Evolutionary conservation across 2,797 vertebrate species (phyloP).

Genomic region (Coranthus polyacanthus): DNA sequence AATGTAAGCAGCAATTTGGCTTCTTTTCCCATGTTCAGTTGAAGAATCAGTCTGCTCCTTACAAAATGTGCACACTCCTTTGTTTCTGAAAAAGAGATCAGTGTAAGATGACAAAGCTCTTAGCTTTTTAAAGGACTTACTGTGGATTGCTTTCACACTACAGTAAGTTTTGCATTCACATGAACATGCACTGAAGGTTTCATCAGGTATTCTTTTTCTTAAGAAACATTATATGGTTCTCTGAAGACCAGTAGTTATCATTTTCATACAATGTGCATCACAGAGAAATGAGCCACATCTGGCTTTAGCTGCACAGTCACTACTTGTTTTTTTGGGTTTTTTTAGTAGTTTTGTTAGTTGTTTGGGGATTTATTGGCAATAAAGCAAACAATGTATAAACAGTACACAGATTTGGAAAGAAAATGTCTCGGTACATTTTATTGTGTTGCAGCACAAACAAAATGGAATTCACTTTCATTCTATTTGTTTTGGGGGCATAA

Average conservation of each 20-base stretch:
- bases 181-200: neutral
- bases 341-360: too few species aligned
- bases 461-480: too few species aligned
- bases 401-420: too few species aligned
- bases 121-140: neutral
- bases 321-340: too few species aligned
- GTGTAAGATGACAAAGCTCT: neutral
- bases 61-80: neutral
- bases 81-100: neutral
- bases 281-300: too few species aligned
- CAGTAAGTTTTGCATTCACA: neutral
- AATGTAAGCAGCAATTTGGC: neutral
- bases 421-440: too few species aligned
- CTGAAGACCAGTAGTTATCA: neutral
- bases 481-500: too few species aligned
- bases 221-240: neutral
- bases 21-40: neutral
- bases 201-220: neutral
- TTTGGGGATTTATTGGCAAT: too few species aligned
- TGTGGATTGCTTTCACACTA: neutral
- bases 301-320: too few species aligned
- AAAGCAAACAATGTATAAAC: too few species aligned
- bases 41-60: neutral
- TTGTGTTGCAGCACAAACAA: too few species aligned
- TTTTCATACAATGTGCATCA: too few species aligned